phyloP scores from a whole-genome alignment of 2,888 invertebrate species.

The Cepaea hortensis region DNA sequence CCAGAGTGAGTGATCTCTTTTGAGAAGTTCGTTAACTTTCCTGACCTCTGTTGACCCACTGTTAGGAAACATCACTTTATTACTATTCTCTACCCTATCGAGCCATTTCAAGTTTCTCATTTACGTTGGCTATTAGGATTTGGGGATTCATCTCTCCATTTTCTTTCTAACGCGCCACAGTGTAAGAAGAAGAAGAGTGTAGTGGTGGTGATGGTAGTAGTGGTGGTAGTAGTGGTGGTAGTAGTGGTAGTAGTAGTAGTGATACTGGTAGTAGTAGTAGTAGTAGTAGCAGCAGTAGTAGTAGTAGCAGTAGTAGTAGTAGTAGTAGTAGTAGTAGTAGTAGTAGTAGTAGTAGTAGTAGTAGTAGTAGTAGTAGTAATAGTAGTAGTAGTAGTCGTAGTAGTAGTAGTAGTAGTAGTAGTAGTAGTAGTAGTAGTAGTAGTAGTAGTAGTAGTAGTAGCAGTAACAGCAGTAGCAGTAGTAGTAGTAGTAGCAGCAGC shows the following conservation, averaged over 20 bases:
- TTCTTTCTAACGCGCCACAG: too few species aligned
- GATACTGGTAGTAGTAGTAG: constrained; percentile 28
- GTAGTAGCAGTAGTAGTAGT: too few species aligned
- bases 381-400: constrained; percentile 22
- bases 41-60: too few species aligned
- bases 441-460: constrained; percentile 40
- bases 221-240: constrained; percentile 9
- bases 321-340: constrained; percentile 18
- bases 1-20: too few species aligned
- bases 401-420: background rate
- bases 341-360: constrained; percentile 27
- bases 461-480: constrained; percentile 32
- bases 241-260: background rate
- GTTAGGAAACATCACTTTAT: too few species aligned
- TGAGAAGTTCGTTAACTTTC: too few species aligned
- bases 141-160: too few species aligned
- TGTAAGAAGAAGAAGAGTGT: background rate
- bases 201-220: constrained; percentile 21
- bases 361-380: constrained; percentile 9
- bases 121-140: too few species aligned
- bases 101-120: too few species aligned
- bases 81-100: too few species aligned
- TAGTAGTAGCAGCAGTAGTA: too few species aligned
- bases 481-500: constrained; percentile 8
- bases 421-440: constrained; percentile 36